Percentiles rank a stretch among this genome's conserved stretches.
Evolutionary conservation across 2,888 invertebrate genomes (phyloP).

Genomic region (Noctuana brunneofusca): DNA sequence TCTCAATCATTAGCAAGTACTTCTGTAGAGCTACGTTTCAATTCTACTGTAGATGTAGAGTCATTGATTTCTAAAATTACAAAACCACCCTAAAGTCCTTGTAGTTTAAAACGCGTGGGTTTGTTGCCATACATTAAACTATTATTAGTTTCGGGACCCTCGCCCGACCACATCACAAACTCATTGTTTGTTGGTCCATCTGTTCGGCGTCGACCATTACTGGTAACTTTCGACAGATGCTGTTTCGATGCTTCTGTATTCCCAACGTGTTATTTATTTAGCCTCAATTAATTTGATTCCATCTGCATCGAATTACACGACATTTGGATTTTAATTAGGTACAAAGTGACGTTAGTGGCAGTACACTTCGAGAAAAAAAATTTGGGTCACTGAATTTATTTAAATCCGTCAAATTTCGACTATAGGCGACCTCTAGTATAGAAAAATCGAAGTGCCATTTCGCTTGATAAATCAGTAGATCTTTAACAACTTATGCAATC

Average conservation of each 20-base stretch:
- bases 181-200: conserved; percentile 59
- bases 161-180: conserved; percentile 31
- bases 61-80: not conserved
- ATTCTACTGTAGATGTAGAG: not conserved
- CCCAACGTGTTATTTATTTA: conserved; percentile 46
- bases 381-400: no score
- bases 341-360: not conserved
- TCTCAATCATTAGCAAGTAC: conserved; percentile 11
- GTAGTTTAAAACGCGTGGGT: conserved; percentile 22
- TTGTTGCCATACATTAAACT: conserved; percentile 34
- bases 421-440: not conserved
- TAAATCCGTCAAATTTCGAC: no score
- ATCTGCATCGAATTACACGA: conserved; percentile 45
- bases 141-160: conserved; percentile 38
- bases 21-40: not conserved
- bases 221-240: conserved; percentile 51
- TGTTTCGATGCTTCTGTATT: conserved; percentile 43
- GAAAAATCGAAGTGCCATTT: conserved; percentile 12
- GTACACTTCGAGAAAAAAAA: not conserved
- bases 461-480: conserved; percentile 1
- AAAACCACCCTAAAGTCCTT: conserved; percentile 27
- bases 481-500: conserved; percentile 4
- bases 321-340: conserved; percentile 40
- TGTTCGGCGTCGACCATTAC: conserved; percentile 54
- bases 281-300: conserved; percentile 38